Conservation (phyloP, 2,797 vertebrate species). For the Malacoraja senta region DNA sequence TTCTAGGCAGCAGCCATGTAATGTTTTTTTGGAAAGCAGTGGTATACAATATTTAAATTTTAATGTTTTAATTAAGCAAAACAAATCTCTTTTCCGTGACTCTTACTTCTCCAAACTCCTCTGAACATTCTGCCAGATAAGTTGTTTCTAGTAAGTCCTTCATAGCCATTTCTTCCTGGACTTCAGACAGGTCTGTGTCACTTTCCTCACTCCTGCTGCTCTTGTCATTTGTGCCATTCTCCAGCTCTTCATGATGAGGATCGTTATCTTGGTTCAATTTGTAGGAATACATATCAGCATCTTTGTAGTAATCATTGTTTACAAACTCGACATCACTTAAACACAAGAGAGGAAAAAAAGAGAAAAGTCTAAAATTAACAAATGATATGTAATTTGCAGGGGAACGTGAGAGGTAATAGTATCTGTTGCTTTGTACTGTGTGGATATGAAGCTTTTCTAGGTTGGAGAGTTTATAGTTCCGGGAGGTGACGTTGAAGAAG, state of each 20-base stretch:
- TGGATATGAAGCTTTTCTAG: no score
- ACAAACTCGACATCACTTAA: slow-evolving; percentile 70
- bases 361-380: neutral
- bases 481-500: no score
- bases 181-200: slow-evolving; percentile 77
- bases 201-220: slow-evolving; percentile 77
- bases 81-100: neutral
- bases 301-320: slow-evolving; percentile 74
- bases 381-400: no score
- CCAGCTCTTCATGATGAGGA: slow-evolving; percentile 68
- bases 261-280: slow-evolving; percentile 78
- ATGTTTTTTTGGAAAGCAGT: neutral
- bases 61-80: neutral
- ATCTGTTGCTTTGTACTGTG: no score
- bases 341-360: slow-evolving; percentile 50
- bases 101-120: slow-evolving; percentile 86
- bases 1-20: neutral
- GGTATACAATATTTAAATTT: neutral
- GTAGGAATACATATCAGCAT: slow-evolving; percentile 74
- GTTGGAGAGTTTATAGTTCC: no score
- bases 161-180: slow-evolving; percentile 57
- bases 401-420: no score
- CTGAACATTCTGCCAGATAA: slow-evolving; percentile 78
- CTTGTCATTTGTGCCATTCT: slow-evolving; percentile 68
- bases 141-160: slow-evolving; percentile 64